Base-by-base conservation (phyloP, 2,113 vertebrate genomes). In the Delphinapterus leucas region DNA sequence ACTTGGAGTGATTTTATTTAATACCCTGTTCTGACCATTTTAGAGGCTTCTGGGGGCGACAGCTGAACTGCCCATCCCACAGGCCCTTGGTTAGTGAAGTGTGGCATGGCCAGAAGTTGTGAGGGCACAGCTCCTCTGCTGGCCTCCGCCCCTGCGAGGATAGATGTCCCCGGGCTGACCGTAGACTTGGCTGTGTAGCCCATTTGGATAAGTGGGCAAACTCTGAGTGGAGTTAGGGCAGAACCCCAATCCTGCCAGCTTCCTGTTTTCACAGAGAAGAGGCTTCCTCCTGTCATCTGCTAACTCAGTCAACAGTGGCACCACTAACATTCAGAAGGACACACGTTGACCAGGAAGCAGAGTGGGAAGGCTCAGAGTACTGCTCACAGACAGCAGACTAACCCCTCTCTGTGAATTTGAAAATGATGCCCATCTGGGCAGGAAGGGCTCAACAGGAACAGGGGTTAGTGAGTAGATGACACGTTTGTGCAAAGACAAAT, bases 1-100 rank as follows among this genome's bases (percentile, higher is more conserved):
- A 84, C 77, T 89, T 89, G 83, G 79, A 96, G 47, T 8, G 17
- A 90, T 93, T 97, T 94, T 88, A 53, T 33, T 80, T 38, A 94
- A 94, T 73, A 85, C n/a, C 53, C 38, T 36, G 8, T 95, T 95
- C 23, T 92, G 86, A 58, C 49, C 65, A 95, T 92, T 96, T 82
- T 74, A 88, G 71, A 83, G 86, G 82, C 77, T 95, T 94, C 86
- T 83, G 61, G 82, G 79, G 47, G n/a, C 84, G 53, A 93, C 97
- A 98, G 97, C 97, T 97, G 95, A 83, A 44, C 28, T 33, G 18
- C 47, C 49, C 26, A 49, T 53, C 65, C 49, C 38, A 13, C 1
- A 28, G 36, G 47, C 2, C 61, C n/a, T 49, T 25, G 68, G 44
- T 25, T 9, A 31, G 41, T 6, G 44, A 92, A 10, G 25, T 13